Evolutionary conservation across 2,113 vertebrate genomes (phyloP).

Genomic region (Cairina moschata): DNA sequence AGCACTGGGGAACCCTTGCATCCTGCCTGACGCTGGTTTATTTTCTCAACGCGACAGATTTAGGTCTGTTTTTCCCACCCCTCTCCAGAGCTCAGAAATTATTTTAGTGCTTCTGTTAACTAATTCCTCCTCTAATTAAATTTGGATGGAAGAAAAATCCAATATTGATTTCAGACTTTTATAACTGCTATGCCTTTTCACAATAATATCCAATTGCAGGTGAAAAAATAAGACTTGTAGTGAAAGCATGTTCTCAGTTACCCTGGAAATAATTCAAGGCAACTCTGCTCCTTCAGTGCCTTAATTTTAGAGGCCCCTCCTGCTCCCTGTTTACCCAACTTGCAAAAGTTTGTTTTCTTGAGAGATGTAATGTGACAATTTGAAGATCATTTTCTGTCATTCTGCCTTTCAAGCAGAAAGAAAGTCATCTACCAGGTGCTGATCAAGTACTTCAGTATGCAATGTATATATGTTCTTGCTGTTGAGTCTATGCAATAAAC

Average conservation of each 20-base stretch:
- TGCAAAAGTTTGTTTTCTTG: not conserved
- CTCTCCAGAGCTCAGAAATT: not conserved
- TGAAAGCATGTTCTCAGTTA: not conserved
- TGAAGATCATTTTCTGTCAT: not conserved
- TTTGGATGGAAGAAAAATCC: not conserved
- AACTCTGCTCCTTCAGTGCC: not conserved
- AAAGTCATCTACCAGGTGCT: not conserved
- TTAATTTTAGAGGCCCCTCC: not conserved
- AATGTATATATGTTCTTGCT: not conserved
- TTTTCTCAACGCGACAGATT: not conserved
- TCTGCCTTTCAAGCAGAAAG: not conserved
- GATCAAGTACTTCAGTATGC: not conserved
- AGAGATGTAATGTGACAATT: not conserved
- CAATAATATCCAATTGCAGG: not conserved
- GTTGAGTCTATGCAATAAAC: not conserved
- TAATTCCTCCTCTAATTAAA: not conserved
- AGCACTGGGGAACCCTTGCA: not conserved
- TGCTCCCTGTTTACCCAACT: not conserved
- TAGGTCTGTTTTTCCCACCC: not conserved
- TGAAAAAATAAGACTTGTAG: not conserved
- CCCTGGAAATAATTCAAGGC: not conserved
- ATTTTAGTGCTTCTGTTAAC: not conserved
- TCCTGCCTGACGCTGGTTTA: not conserved
- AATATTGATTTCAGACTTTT: not conserved
- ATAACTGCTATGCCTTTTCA: not conserved